Conservation (phyloP, 1,140 invertebrate species). For the Anoplolepis gracilipes region DNA sequence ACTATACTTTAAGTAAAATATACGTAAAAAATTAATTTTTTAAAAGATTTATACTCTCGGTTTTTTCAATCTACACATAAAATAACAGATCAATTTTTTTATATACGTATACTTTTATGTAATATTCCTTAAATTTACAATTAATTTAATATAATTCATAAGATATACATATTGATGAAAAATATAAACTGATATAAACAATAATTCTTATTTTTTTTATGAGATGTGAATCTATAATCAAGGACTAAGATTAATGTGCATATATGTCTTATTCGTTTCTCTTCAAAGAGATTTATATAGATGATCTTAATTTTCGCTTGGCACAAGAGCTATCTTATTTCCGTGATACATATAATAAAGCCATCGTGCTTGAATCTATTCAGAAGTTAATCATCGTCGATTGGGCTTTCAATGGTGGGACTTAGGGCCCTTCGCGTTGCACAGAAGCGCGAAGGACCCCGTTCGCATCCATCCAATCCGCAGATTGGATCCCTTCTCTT, state of each 20-base stretch:
- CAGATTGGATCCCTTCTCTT: constrained; percentile 4
- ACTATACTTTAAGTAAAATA: too few relatives aligned
- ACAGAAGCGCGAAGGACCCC: background rate
- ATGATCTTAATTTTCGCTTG: background rate
- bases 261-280: background rate
- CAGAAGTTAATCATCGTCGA: constrained; percentile 48
- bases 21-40: background rate
- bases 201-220: background rate
- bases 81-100: background rate
- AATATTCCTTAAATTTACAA: background rate
- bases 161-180: background rate
- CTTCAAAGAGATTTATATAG: background rate
- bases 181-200: background rate
- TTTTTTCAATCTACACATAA: background rate
- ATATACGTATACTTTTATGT: background rate
- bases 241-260: background rate
- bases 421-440: constrained; percentile 29
- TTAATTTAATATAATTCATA: background rate
- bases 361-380: constrained; percentile 16
- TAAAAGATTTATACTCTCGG: background rate
- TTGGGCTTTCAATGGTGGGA: constrained; percentile 33
- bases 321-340: background rate
- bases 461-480: constrained; percentile 9
- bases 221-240: background rate
- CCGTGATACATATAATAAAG: constrained; percentile 2